Conservation (phyloP, 1,140 invertebrate species). For the Pogonognathellus flavescens region DNA sequence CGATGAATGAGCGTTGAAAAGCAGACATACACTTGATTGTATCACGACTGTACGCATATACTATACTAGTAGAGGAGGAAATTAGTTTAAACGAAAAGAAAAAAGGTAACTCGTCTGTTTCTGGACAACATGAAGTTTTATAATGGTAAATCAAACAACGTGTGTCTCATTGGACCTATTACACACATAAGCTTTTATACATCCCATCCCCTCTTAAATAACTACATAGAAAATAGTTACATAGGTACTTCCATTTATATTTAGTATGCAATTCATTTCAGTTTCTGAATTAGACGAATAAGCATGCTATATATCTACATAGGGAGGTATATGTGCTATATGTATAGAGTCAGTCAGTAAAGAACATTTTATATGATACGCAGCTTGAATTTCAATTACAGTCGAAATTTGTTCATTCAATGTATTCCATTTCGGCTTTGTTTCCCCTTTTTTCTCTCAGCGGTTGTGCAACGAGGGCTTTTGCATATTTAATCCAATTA, state of each 20-base stretch:
- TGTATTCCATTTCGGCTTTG: conserved; percentile 29
- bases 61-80: neutral
- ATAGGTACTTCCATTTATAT: too few relatives aligned
- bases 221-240: too few relatives aligned
- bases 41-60: too few relatives aligned
- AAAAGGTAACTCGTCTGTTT: neutral
- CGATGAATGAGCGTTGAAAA: neutral
- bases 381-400: conserved; percentile 45
- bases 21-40: neutral
- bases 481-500: conserved; percentile 48
- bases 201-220: too few relatives aligned
- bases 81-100: conserved; percentile 19
- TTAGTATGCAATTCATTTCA: too few relatives aligned
- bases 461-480: conserved; percentile 18
- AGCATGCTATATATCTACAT: too few relatives aligned
- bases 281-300: too few relatives aligned
- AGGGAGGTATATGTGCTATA: too few relatives aligned
- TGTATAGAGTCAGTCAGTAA: conserved; percentile 1
- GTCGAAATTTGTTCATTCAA: conserved; percentile 20
- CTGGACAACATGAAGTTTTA: neutral
- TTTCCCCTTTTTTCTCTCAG: conserved; percentile 38
- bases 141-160: conserved; percentile 9
- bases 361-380: neutral
- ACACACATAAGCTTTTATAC: too few relatives aligned
- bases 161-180: too few relatives aligned